Evolutionary conservation across 2,888 invertebrate species (phyloP).

Genomic region (Melanargia galathea): DNA sequence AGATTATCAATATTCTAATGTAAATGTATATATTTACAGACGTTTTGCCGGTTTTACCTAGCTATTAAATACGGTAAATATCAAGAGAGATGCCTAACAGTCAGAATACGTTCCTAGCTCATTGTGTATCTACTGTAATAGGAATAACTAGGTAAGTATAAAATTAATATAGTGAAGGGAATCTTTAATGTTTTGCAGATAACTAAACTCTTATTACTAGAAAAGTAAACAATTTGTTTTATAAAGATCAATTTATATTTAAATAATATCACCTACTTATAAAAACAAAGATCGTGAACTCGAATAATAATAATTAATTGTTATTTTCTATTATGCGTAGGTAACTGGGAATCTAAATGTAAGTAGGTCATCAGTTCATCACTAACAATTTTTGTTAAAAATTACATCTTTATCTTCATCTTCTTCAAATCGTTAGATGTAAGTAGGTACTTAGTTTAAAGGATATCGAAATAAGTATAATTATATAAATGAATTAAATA

Average conservation of each 20-base stretch:
- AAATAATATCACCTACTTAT: not conserved
- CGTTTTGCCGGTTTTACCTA: conserved; percentile 4
- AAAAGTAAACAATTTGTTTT: not conserved
- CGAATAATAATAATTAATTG: not conserved
- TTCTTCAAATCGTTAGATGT: too few species aligned
- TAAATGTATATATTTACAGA: conserved; percentile 22
- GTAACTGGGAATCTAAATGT: not conserved
- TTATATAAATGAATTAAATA: not conserved
- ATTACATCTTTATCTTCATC: too few species aligned
- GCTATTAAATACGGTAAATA: conserved; percentile 2
- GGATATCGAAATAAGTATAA: conserved; percentile 1
- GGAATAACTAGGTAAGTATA: not conserved
- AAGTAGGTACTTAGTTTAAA: not conserved
- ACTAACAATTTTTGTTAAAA: too few species aligned
- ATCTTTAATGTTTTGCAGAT: not conserved
- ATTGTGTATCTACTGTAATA: not conserved
- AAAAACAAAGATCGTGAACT: not conserved
- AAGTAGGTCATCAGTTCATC: too few species aligned
- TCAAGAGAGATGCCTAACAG: not conserved
- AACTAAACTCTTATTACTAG: not conserved
- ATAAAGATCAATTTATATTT: not conserved
- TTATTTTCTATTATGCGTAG: not conserved
- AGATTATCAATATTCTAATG: conserved; percentile 9
- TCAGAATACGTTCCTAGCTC: not conserved
- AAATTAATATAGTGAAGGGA: not conserved